These are phyloP conservation scores for Ophioninae sp. DNA, from an alignment of 2,888 invertebrate genomes.

Conservation along the genomic window DNA sequence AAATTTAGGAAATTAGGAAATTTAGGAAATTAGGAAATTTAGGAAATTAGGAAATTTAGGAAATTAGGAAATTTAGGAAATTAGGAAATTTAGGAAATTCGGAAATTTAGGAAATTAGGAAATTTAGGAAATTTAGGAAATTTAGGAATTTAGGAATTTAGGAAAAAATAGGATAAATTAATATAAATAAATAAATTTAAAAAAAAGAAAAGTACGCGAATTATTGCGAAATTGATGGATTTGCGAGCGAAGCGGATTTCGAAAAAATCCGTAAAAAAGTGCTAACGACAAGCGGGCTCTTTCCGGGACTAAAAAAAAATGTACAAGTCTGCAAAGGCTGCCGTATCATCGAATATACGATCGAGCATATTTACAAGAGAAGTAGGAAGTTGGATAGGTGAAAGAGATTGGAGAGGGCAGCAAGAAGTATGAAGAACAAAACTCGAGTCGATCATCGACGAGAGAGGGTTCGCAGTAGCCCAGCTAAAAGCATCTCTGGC, in stretches of 20 bases:
- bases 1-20: too few species aligned
- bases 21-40: too few species aligned
- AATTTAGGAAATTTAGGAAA: too few species aligned
- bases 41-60: too few species aligned
- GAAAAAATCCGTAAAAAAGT: neutral
- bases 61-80: too few species aligned
- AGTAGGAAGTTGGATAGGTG: slow-evolving; percentile 13
- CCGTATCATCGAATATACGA: neutral
- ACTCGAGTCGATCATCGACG: slow-evolving; percentile 20
- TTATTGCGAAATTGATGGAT: neutral
- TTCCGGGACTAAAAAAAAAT: neutral
- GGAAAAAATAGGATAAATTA: too few species aligned
- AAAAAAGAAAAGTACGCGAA: too few species aligned
- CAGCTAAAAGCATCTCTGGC: slow-evolving; percentile 13
- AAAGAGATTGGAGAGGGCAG: slow-evolving; percentile 29
- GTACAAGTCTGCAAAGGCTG: neutral
- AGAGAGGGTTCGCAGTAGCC: slow-evolving; percentile 13
- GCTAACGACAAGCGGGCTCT: neutral
- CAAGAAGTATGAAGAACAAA: slow-evolving; percentile 20
- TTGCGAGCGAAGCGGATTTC: neutral
- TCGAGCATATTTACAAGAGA: slow-evolving; percentile 18
- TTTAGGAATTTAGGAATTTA: too few species aligned
- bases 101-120: too few species aligned
- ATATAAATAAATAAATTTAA: neutral
- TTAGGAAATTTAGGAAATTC: too few species aligned